phyloP scores from a whole-genome alignment of 2,113 vertebrate species.

The Sebastes fasciatus region DNA sequence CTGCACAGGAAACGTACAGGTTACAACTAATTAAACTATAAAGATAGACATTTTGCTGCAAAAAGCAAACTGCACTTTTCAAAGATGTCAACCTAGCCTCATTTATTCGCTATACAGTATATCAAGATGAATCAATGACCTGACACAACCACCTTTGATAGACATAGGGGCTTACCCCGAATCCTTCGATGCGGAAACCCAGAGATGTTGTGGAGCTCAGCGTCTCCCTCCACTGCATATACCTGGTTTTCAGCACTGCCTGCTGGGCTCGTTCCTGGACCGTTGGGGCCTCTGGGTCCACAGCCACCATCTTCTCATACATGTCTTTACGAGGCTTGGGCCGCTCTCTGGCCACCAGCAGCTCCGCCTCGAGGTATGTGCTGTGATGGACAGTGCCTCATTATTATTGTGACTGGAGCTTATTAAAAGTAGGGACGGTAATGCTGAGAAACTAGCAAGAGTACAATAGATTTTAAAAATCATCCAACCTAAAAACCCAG shows the following conservation, averaged over 20 bases:
- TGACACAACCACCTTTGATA: not conserved
- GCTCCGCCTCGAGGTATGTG: constrained; percentile 89
- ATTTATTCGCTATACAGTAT: not conserved
- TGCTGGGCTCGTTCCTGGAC: constrained; percentile 83
- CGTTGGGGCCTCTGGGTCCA: constrained; percentile 87
- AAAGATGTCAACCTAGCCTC: not conserved
- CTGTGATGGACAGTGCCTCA: constrained; percentile 60
- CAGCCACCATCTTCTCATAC: constrained; percentile 91
- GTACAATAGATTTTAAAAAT: no score
- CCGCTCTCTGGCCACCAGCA: constrained; percentile 83
- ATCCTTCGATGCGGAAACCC: constrained; percentile 91
- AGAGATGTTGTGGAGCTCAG: constrained; percentile 89
- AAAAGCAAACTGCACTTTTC: not conserved
- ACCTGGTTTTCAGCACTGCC: constrained; percentile 88
- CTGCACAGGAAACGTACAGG: constrained; percentile 64
- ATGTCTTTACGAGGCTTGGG: constrained; percentile 88
- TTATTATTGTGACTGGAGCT: not conserved
- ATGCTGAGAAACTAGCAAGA: no score
- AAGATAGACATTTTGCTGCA: not conserved
- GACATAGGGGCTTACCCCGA: constrained; percentile 80
- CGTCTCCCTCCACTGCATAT: constrained; percentile 92
- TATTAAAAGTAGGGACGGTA: no score
- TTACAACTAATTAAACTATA: not conserved
- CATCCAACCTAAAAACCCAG: no score
- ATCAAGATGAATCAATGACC: constrained; percentile 2